These are phyloP conservation scores for Harpagoxenus sublaevis DNA, from an alignment of 2,888 invertebrate genomes.

Conservation along the genomic window DNA sequence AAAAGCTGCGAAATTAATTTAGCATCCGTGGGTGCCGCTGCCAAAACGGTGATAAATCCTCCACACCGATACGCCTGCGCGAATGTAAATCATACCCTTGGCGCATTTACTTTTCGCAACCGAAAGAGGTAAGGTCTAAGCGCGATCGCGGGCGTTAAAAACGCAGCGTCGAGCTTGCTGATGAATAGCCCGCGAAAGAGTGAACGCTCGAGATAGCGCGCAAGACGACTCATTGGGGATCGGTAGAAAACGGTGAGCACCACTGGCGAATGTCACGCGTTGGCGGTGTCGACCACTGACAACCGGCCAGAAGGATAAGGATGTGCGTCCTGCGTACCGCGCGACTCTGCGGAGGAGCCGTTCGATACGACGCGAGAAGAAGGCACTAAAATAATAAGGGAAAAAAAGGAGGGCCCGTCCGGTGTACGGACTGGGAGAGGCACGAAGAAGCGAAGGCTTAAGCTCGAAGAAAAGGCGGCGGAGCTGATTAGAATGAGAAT, in stretches of 20 bases:
- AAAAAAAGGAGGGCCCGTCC: slow-evolving; percentile 54
- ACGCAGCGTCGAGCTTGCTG: slow-evolving; percentile 6
- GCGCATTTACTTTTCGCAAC: slow-evolving; percentile 58
- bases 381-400: slow-evolving; percentile 79
- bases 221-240: slow-evolving; percentile 18
- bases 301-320: slow-evolving; percentile 57
- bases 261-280: slow-evolving; percentile 57
- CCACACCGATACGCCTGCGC: slow-evolving; percentile 55
- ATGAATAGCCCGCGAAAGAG: slow-evolving; percentile 46
- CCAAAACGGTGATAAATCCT: slow-evolving; percentile 67
- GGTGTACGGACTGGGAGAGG: slow-evolving; percentile 50
- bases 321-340: slow-evolving; percentile 49
- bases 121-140: slow-evolving; percentile 43
- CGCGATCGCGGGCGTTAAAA: slow-evolving; percentile 23
- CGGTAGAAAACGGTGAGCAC: slow-evolving; percentile 57
- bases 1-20: slow-evolving; percentile 64
- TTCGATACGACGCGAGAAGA: slow-evolving; percentile 68
- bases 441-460: slow-evolving; percentile 70
- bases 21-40: slow-evolving; percentile 53
- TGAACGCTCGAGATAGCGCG: neutral
- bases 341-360: slow-evolving; percentile 59
- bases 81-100: slow-evolving; percentile 58
- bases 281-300: slow-evolving; percentile 65
- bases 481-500: slow-evolving; percentile 84
- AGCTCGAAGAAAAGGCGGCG: slow-evolving; percentile 76